Percentiles rank a stretch among this genome's conserved stretches.
These are phyloP conservation scores for Regulus satrapa DNA, from an alignment of 2,113 vertebrate genomes.

Conservation along the genomic window DNA sequence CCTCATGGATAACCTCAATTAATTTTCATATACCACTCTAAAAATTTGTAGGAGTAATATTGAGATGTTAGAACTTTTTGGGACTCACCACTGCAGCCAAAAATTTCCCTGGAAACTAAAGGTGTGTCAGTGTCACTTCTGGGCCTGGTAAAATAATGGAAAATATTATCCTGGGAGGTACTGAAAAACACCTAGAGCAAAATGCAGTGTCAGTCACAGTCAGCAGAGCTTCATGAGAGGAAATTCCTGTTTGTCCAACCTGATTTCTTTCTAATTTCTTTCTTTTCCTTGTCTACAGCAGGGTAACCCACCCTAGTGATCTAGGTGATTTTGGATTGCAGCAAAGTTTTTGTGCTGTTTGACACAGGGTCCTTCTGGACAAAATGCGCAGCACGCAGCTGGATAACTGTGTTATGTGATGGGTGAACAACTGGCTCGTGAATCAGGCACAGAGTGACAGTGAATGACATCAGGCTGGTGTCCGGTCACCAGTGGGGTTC, in stretches of 20 bases:
- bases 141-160: neutral
- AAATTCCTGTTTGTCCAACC: too few species aligned
- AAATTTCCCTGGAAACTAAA: neutral
- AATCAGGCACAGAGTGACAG: neutral
- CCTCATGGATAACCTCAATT: neutral
- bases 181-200: neutral
- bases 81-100: neutral
- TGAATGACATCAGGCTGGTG: neutral
- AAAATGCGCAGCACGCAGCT: neutral
- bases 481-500: neutral
- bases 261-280: neutral
- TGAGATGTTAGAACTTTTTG: neutral
- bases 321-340: neutral
- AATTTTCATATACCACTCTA: neutral
- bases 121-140: neutral
- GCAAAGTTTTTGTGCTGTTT: neutral
- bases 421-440: neutral
- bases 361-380: neutral
- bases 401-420: neutral
- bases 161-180: neutral
- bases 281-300: too few species aligned
- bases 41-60: neutral
- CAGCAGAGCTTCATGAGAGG: neutral
- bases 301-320: too few species aligned
- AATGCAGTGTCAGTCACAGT: neutral